Percentiles rank a stretch among this genome's conserved stretches.
Evolutionary conservation across 2,888 invertebrate species (phyloP).

Genomic region (Sinotaia quadrata): DNA sequence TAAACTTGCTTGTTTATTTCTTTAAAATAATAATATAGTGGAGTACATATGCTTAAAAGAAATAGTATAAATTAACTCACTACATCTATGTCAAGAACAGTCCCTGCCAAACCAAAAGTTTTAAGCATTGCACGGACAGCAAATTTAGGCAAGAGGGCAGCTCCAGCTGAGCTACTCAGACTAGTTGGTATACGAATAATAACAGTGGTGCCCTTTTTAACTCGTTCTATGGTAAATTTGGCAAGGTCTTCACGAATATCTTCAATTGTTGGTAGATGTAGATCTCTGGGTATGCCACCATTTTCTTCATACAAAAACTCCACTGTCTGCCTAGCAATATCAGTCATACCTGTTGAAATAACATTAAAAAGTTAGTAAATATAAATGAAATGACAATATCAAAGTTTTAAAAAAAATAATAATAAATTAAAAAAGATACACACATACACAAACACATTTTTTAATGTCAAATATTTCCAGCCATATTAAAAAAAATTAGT

Average conservation of each 20-base stretch:
- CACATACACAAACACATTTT: too few species aligned
- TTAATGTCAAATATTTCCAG: too few species aligned
- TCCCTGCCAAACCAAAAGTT: conserved; percentile 71
- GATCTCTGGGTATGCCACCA: conserved; percentile 71
- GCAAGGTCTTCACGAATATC: conserved; percentile 72
- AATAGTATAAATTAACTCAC: conserved; percentile 45
- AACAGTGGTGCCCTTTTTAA: conserved; percentile 70
- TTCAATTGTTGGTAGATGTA: conserved; percentile 72
- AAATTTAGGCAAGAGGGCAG: conserved; percentile 67
- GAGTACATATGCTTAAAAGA: too few species aligned
- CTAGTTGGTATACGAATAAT: conserved; percentile 61
- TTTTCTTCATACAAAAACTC: conserved; percentile 73
- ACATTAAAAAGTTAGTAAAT: too few species aligned
- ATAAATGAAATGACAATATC: too few species aligned
- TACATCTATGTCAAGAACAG: conserved; percentile 71
- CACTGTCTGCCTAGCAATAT: conserved; percentile 72
- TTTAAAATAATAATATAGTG: too few species aligned
- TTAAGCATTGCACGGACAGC: conserved; percentile 70
- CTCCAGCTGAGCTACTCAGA: conserved; percentile 48
- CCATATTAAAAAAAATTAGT: too few species aligned
- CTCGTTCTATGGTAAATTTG: conserved; percentile 71
- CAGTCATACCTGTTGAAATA: conserved; percentile 67
- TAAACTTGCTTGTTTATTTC: too few species aligned
- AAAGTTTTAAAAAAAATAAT: too few species aligned
- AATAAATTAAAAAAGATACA: too few species aligned